These are phyloP conservation scores for Nanorana parkeri DNA, from an alignment of 2,113 vertebrate species.

Conservation along the genomic window DNA sequence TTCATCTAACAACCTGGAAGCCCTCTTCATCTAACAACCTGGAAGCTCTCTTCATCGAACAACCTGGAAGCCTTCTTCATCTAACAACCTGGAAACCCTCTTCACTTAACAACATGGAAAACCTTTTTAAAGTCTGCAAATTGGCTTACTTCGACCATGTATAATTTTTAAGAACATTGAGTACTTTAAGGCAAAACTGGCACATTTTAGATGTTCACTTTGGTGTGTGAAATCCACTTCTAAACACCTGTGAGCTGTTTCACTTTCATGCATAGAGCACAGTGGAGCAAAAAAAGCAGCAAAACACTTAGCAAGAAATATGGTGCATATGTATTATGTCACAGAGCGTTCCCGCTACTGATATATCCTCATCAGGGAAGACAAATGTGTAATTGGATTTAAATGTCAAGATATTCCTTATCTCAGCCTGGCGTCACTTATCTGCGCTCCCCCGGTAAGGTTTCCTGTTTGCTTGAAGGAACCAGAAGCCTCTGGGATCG, in stretches of 20 bases:
- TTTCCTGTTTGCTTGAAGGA: constrained; percentile 67
- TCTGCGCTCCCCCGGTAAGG: constrained; percentile 69
- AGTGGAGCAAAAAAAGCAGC: constrained; percentile 20
- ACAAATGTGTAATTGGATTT: constrained; percentile 81
- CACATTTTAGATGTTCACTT: constrained; percentile 48
- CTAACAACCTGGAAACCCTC: too few species aligned
- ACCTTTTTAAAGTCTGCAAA: too few species aligned
- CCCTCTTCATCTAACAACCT: too few species aligned
- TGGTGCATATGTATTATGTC: constrained; percentile 63
- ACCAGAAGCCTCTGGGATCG: constrained; percentile 65
- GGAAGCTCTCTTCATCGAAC: too few species aligned
- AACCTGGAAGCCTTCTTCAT: too few species aligned
- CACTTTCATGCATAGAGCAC: background rate
- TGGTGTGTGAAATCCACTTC: constrained; percentile 26
- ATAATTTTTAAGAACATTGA: too few species aligned
- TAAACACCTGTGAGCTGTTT: constrained; percentile 5
- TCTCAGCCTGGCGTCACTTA: constrained; percentile 66
- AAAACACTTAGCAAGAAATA: constrained; percentile 58
- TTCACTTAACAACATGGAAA: too few species aligned
- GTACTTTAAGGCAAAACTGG: constrained; percentile 57
- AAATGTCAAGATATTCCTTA: constrained; percentile 80
- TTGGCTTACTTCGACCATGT: too few species aligned
- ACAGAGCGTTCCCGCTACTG: constrained; percentile 62
- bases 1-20: too few species aligned
- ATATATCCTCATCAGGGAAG: constrained; percentile 71